Evolutionary conservation across 1,140 invertebrate genomes (phyloP).

Genomic region (Drosophila tristis): DNA sequence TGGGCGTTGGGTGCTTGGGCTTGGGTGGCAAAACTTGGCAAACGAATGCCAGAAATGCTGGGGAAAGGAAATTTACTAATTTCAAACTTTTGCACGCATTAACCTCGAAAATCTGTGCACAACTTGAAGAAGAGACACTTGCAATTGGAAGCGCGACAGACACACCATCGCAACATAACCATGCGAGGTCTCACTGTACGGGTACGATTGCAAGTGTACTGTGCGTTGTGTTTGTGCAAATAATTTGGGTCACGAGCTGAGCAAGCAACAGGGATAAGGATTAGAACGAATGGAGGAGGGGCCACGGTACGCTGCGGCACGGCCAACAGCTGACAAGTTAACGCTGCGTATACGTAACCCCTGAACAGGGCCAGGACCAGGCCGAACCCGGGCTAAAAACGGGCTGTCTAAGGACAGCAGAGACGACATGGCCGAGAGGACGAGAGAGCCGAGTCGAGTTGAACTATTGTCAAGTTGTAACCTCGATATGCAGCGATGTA

Average conservation of each 20-base stretch:
- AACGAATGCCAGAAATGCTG: constrained; percentile 41
- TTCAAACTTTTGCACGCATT: constrained; percentile 80
- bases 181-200: constrained; percentile 21
- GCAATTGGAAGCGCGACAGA: constrained; percentile 35
- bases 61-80: constrained; percentile 77
- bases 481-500: constrained; percentile 80
- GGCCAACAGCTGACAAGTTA: constrained; percentile 46
- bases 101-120: constrained; percentile 78
- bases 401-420: constrained; percentile 52
- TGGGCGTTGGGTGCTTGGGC: neutral
- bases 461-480: constrained; percentile 81
- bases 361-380: constrained; percentile 35
- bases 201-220: neutral
- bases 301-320: neutral
- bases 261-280: constrained; percentile 39
- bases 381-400: constrained; percentile 47
- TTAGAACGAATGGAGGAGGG: constrained; percentile 12
- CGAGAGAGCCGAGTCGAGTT: constrained; percentile 68
- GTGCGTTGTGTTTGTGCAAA: constrained; percentile 60
- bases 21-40: constrained; percentile 38
- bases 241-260: constrained; percentile 79
- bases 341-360: constrained; percentile 66
- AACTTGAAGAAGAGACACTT: constrained; percentile 63
- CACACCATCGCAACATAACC: constrained; percentile 21
- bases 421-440: constrained; percentile 52